Percentiles rank a stretch among this genome's conserved stretches.
Evolutionary conservation across 92 coral and sea anemone genomes (phyloP).

Genomic region (Actinostola sp.): DNA sequence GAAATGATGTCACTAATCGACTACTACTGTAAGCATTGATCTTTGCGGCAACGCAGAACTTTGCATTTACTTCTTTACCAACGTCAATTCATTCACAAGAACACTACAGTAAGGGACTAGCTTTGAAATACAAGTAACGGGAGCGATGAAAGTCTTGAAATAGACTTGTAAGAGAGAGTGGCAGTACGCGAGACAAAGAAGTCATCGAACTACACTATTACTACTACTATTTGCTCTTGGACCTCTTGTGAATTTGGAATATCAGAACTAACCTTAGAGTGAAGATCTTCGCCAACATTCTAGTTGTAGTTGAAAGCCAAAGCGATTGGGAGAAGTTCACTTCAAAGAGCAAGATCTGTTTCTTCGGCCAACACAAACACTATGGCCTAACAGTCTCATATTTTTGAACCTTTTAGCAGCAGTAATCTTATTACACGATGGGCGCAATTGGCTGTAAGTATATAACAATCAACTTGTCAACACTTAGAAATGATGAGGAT

Average conservation of each 20-base stretch:
- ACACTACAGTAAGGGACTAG: no score
- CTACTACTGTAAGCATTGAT: no score
- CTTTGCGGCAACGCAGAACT: no score
- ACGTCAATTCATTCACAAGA: no score
- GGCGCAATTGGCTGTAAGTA: conserved; percentile 18
- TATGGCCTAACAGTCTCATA: conserved; percentile 11
- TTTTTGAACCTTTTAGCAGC: not conserved
- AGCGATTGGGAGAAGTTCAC: not conserved
- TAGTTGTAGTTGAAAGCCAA: not conserved
- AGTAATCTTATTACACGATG: conserved; percentile 13
- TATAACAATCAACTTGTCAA: not conserved
- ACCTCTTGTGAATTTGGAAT: not conserved
- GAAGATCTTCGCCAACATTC: not conserved
- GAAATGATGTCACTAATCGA: no score
- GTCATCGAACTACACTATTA: no score
- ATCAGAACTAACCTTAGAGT: conserved; percentile 2
- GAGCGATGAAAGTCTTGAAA: no score
- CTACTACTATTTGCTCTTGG: no score
- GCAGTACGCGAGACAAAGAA: no score
- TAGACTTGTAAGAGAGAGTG: no score
- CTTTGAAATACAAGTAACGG: no score
- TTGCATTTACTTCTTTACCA: no score
- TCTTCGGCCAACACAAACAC: conserved; percentile 19
- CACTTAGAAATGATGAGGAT: not conserved
- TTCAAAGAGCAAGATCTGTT: not conserved